Percentiles rank a stretch among this genome's conserved stretches.
These are phyloP conservation scores for Trichacis sp. DNA, from an alignment of 2,888 invertebrate species.

Conservation along the genomic window DNA sequence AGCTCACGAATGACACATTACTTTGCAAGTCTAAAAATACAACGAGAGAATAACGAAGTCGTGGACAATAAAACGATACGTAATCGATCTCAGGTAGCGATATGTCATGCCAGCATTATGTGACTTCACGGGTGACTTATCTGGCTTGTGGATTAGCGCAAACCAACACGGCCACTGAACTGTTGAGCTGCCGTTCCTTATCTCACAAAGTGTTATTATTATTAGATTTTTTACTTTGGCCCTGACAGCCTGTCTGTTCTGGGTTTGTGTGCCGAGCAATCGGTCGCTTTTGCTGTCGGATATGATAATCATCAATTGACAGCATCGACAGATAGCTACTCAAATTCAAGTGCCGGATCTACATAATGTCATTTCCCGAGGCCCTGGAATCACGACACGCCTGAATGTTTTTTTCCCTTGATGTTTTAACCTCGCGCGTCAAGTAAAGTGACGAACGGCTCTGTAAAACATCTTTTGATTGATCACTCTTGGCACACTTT, in stretches of 20 bases:
- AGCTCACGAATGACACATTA: too few relatives aligned
- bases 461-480: too few relatives aligned
- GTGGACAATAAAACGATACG: conserved; percentile 24
- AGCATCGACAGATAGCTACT: too few relatives aligned
- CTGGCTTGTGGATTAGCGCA: conserved; percentile 2
- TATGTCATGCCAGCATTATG: conserved; percentile 45
- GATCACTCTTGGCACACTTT: too few relatives aligned
- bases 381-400: too few relatives aligned
- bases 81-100: conserved; percentile 48
- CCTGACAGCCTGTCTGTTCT: conserved; percentile 1
- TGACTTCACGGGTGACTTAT: conserved; percentile 34
- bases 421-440: too few relatives aligned
- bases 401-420: too few relatives aligned
- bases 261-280: neutral
- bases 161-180: conserved; percentile 6
- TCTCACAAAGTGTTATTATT: conserved; percentile 1
- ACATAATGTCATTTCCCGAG: too few relatives aligned
- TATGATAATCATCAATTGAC: neutral
- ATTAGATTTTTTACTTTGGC: neutral
- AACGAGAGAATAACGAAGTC: too few relatives aligned
- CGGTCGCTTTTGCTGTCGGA: conserved; percentile 3
- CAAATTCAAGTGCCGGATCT: too few relatives aligned
- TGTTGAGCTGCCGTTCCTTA: conserved; percentile 12
- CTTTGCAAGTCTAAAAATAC: too few relatives aligned
- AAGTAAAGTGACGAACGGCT: too few relatives aligned